Evolutionary conservation across 2,888 invertebrate genomes (phyloP).

Genomic region (Epicampocera succincta): DNA sequence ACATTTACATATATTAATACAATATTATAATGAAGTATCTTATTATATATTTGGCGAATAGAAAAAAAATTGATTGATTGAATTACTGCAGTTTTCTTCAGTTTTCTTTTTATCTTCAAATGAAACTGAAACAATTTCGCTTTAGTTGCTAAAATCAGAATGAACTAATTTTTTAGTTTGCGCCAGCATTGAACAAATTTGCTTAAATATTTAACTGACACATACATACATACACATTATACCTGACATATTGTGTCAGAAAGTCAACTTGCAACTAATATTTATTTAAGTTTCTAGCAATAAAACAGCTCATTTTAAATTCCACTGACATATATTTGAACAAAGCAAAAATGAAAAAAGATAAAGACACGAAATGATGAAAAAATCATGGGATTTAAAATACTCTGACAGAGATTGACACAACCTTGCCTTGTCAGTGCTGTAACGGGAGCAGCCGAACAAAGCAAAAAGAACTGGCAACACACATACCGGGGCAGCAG

Average conservation of each 20-base stretch:
- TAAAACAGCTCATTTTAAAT: slow-evolving; percentile 62
- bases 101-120: too few relatives aligned
- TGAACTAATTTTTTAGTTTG: too few relatives aligned
- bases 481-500: background rate
- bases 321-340: slow-evolving; percentile 65
- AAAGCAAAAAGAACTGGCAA: slow-evolving; percentile 5
- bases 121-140: too few relatives aligned
- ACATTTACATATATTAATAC: too few relatives aligned
- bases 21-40: too few relatives aligned
- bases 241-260: slow-evolving; percentile 22
- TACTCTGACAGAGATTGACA: slow-evolving; percentile 68
- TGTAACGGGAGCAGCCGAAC: slow-evolving; percentile 42
- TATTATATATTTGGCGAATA: too few relatives aligned
- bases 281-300: slow-evolving; percentile 55
- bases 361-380: background rate
- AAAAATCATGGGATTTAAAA: slow-evolving; percentile 47
- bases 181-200: background rate
- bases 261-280: slow-evolving; percentile 28
- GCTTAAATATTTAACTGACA: slow-evolving; percentile 55
- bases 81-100: too few relatives aligned
- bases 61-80: too few relatives aligned
- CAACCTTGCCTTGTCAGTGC: slow-evolving; percentile 65
- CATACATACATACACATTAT: slow-evolving; percentile 52
- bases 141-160: too few relatives aligned
- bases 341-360: slow-evolving; percentile 1